Evolutionary conservation across 2,888 invertebrate species (phyloP), one percentile per base, ranked within the genome.

Genomic region (Sarcophaga rosellei): DNA sequence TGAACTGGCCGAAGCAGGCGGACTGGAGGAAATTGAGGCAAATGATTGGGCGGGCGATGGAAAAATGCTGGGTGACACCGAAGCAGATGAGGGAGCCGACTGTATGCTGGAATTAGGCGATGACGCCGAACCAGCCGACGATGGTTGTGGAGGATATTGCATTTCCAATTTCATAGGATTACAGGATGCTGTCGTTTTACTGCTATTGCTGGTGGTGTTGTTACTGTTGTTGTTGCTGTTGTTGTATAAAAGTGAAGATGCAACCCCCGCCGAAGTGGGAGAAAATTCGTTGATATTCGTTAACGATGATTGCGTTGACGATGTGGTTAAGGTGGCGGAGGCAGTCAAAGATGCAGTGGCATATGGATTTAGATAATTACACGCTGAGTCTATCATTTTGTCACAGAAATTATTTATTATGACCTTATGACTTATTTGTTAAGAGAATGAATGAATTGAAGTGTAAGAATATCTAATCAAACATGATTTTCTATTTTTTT

Each of bases 61-160:
- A 75, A 93, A 93, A 76, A 92, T 91, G 87, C 92, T 91, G 53
- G 93, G 93, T 74, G 93, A 93, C 47, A 92, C 92, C 45, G 93
- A 92, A 65, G 93, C 92, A 72, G 93, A 93, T 17, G 92, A 90
- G 21, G 91, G 90, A 10, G 92, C 91, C 77, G 92, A 92, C n/a
- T 91, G 92, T 74, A 92, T 90, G 81, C 91, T 93, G 3, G 92
- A 92, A 72, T 91, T 91, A 10, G 92, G 92, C 66, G 93, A 92
- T 35, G 90, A 92, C 23, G 90, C 91, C 35, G 93, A 93, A 74
- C 93, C 93, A 20, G 93, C 92, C 21, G 93, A 93, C 65, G 93
- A 92, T 68, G 93, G 89, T 88, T 92, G 93, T 70, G 92, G 91
- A 88, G 93, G 93, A 90, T 93, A 93, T 89, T 92, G 92, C 88